Evolutionary conservation across 2,113 vertebrate genomes (phyloP).

Genomic region (Paramisgurnus dabryanus): DNA sequence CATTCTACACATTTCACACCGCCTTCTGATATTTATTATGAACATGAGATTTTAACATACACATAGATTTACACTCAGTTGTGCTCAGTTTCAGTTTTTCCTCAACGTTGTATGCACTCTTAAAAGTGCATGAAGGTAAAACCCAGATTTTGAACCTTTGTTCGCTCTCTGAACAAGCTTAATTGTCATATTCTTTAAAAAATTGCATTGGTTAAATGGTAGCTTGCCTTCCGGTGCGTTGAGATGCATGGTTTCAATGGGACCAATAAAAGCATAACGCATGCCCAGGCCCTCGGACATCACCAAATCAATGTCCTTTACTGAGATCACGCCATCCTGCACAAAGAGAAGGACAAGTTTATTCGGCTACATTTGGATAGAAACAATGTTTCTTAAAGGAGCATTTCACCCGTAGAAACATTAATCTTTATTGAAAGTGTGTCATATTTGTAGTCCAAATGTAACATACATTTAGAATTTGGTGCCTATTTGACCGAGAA

Average conservation of each 20-base stretch:
- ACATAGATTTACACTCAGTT: conserved; percentile 39
- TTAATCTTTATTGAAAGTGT: too few relatives aligned
- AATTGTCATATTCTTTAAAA: background rate
- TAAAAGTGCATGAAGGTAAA: conserved; percentile 39
- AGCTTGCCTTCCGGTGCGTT: conserved; percentile 83
- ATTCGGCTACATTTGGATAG: conserved; percentile 3
- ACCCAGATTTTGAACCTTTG: background rate
- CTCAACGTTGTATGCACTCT: conserved; percentile 21
- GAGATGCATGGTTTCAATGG: conserved; percentile 97
- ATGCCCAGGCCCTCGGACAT: conserved; percentile 96
- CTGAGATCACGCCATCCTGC: conserved; percentile 90
- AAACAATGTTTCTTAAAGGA: conserved; percentile 19
- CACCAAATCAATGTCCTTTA: conserved; percentile 91
- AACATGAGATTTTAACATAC: conserved; percentile 60
- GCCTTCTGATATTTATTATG: conserved; percentile 71
- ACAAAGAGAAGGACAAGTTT: conserved; percentile 26
- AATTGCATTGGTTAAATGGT: background rate
- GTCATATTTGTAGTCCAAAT: too few relatives aligned
- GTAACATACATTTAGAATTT: too few relatives aligned
- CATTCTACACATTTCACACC: conserved; percentile 72
- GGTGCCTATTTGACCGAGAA: too few relatives aligned
- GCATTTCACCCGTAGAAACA: too few relatives aligned
- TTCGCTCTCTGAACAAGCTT: background rate
- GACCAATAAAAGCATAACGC: conserved; percentile 94
- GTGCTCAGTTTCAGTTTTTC: background rate